Base-by-base conservation (phyloP, 1,140 invertebrate genomes). In the Leptoteleia sp. region DNA sequence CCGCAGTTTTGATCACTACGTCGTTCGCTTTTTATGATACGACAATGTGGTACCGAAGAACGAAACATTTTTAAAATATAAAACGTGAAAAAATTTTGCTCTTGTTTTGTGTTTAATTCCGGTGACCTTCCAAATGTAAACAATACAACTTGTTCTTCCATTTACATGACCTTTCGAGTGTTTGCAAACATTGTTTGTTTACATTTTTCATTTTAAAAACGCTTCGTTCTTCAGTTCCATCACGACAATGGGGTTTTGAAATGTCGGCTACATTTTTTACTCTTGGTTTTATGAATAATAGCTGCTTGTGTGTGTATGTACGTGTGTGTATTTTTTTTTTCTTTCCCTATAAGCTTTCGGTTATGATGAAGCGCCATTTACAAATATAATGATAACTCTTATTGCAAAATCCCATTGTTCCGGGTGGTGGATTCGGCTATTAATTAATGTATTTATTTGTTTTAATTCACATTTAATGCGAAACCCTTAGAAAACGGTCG, bases 391-490 rank as follows among this genome's bases (percentile, higher is more conserved):
- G 8, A 61, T 31, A 54, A 47, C 22, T 42, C 27, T 38, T 57
- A 57, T 65, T 65, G 29, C 52, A 65, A 75, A 65, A 75, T 50
- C 43, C 59, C 37, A 65, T 50, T 43, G 35, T 48, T 29, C 33
- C 16, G 11, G 37, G 6, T 59, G 45, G 3, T 6, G 22, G 22
- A 6, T 25, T 25, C 22, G 22, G 16, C 31, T 54, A 19, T 57
- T 33, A 12, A 12, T 57, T 33, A 12, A 22, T 64, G 62, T 33
- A 15, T 55, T 59, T 29, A 15, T 68, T 47, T 70, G 11, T 65
- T 73, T 64, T 75, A 59, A 35, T 75, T 75, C 71, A 75, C 71
- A 75, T 67, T 75, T 59, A 3, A 75, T 65, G 71, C 67, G 61
- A 75, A 75, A 31, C n/a, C 31, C 11, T 52, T 75, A 75, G 45